A percentile compares a stretch with the other conserved stretches of the same genome.
Conservation (phyloP, 2,888 invertebrate genomes). For the Neuroscelio doddi region DNA sequence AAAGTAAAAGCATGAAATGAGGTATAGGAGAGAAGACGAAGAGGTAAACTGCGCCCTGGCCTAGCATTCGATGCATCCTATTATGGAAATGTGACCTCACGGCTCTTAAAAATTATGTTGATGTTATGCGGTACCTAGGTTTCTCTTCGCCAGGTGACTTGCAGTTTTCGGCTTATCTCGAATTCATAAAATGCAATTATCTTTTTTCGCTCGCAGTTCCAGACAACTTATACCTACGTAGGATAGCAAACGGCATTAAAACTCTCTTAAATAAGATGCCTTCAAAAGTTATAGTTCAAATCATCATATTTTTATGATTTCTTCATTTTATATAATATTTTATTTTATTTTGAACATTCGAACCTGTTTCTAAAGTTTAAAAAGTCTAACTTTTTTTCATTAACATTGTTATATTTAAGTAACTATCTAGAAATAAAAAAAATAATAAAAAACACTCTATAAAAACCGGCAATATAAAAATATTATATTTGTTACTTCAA, state of each 20-base stretch:
- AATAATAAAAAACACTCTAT: no score
- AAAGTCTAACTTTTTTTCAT: no score
- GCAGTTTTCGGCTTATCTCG: constrained; percentile 57
- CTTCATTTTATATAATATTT: no score
- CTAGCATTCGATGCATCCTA: constrained; percentile 65
- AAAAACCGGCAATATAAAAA: no score
- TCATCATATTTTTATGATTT: constrained; percentile 14
- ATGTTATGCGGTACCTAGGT: constrained; percentile 60
- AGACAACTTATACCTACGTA: constrained; percentile 8
- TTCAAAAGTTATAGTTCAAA: constrained; percentile 18
- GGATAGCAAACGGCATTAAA: constrained; percentile 9
- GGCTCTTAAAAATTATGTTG: constrained; percentile 66
- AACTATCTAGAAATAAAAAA: no score
- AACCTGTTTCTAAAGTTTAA: no score
- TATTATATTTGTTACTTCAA: no score
- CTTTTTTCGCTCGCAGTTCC: constrained; percentile 41
- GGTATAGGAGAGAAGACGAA: constrained; percentile 19
- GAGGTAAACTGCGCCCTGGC: constrained; percentile 27
- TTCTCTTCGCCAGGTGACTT: constrained; percentile 40
- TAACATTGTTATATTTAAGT: no score
- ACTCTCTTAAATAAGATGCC: constrained; percentile 24
- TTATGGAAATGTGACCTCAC: constrained; percentile 65
- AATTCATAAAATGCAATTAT: constrained; percentile 65
- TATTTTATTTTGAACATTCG: no score
- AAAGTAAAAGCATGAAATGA: no score